phyloP scores from a whole-genome alignment of 35 echinoderm and acorn worm species.

The Hemicentrotus pulcherrimus region DNA sequence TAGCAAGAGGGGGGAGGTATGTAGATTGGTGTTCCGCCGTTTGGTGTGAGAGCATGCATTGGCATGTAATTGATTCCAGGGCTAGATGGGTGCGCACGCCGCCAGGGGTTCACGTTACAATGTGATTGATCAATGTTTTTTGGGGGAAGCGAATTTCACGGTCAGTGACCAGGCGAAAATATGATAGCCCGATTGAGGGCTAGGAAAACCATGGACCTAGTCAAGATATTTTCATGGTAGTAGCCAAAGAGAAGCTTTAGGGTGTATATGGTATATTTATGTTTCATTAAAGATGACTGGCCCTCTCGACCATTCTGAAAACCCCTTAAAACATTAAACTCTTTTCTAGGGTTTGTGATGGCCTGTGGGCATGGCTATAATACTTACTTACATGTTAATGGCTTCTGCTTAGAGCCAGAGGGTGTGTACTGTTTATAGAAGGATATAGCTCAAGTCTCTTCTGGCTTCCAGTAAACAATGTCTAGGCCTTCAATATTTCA shows the following conservation, averaged over 20 bases:
- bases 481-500: too few species aligned
- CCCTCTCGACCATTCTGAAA: too few species aligned
- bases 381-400: too few species aligned
- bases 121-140: constrained; percentile 23
- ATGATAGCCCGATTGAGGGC: not conserved
- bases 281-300: too few species aligned
- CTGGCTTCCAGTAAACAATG: too few species aligned
- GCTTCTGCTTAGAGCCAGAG: too few species aligned
- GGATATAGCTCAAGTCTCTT: too few species aligned
- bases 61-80: constrained; percentile 1
- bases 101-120: not conserved
- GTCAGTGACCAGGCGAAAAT: constrained; percentile 17
- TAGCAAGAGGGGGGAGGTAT: not conserved
- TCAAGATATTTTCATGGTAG: not conserved
- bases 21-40: not conserved
- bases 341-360: too few species aligned
- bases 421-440: too few species aligned
- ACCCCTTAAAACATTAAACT: too few species aligned
- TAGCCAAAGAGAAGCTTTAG: not conserved
- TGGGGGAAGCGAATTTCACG: not conserved
- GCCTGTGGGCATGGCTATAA: too few species aligned
- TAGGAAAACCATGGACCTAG: too few species aligned
- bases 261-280: not conserved
- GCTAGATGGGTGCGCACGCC: not conserved
- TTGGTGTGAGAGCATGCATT: not conserved